phyloP scores from a whole-genome alignment of 2,113 vertebrate species.

The cattle (Bos taurus) region ARS-UCD2.0 NC_037329.1:88497001-88497500 shows the following conservation, averaged over 20 bases:
- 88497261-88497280: slow-evolving; percentile 21
- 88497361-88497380: background rate
- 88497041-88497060: background rate
- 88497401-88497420: background rate
- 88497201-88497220: background rate
- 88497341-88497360: background rate
- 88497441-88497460: slow-evolving; percentile 21
- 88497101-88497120: background rate
- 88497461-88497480: background rate
- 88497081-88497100: background rate
- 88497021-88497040: background rate
- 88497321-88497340: slow-evolving; percentile 6
- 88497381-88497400: background rate
- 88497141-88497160: background rate
- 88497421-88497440: background rate
- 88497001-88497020: background rate
- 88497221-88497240: background rate
- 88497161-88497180: background rate
- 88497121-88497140: background rate
- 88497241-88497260: background rate
- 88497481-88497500: background rate
- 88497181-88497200: background rate
- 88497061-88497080: background rate
- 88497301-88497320: background rate
- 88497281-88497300: background rate